Evolutionary conservation across 1,140 invertebrate species (phyloP).

Genomic region (Halesus radiatus): DNA sequence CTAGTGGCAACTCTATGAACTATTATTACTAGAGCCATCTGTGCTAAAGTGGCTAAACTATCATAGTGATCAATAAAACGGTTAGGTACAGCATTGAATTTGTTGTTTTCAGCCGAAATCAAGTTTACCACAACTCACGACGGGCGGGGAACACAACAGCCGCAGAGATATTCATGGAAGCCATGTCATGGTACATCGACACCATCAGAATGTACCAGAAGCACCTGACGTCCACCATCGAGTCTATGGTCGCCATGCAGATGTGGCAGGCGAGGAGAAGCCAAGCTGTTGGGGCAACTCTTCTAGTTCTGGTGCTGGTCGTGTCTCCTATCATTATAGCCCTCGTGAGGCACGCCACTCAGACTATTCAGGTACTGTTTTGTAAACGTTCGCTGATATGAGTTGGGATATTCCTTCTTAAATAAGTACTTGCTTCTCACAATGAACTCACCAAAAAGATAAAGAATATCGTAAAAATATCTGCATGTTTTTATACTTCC

Average conservation of each 20-base stretch:
- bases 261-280: constrained; percentile 79
- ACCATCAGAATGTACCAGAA: constrained; percentile 28
- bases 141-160: constrained; percentile 29
- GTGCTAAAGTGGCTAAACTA: too few species aligned
- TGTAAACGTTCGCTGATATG: too few species aligned
- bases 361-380: constrained; percentile 88
- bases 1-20: too few species aligned
- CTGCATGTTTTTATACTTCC: too few species aligned
- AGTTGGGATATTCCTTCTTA: too few species aligned
- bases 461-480: too few species aligned
- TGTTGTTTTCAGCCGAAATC: constrained; percentile 9
- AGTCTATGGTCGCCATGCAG: constrained; percentile 78
- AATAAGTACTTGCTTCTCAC: too few species aligned
- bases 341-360: constrained; percentile 86
- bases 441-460: too few species aligned
- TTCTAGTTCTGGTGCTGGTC: constrained; percentile 82
- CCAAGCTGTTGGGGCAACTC: constrained; percentile 82
- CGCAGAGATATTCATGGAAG: constrained; percentile 27
- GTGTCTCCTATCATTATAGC: constrained; percentile 89
- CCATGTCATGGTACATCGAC: constrained; percentile 34
- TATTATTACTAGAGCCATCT: too few species aligned
- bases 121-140: constrained; percentile 12
- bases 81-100: too few species aligned
- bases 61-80: too few species aligned
- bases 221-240: constrained; percentile 25